Evolutionary conservation across 2,888 invertebrate genomes (phyloP).

Genomic region (Taenaris catops): DNA sequence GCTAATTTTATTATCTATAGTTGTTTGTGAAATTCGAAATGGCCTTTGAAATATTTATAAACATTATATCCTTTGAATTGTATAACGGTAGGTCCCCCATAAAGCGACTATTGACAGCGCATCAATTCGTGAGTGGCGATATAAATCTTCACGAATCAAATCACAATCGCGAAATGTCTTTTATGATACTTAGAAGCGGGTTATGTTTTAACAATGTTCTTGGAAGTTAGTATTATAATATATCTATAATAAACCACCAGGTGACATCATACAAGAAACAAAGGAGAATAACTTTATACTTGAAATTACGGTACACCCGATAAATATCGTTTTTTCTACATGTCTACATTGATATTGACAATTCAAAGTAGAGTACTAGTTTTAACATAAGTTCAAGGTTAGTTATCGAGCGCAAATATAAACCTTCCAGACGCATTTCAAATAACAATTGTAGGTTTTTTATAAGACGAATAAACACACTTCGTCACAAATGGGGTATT

Average conservation of each 20-base stretch:
- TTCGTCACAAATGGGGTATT: too few species aligned
- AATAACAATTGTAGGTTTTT: too few species aligned
- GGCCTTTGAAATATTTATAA: not conserved
- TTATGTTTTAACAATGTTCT: slow-evolving; percentile 6
- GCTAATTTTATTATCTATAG: not conserved
- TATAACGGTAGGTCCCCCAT: slow-evolving; percentile 32
- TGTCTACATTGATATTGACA: too few species aligned
- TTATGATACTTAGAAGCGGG: slow-evolving; percentile 9
- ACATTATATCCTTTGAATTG: slow-evolving; percentile 23
- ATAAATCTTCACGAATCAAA: slow-evolving; percentile 30
- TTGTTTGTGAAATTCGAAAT: slow-evolving; percentile 2
- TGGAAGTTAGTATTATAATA: slow-evolving; percentile 1
- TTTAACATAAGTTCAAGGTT: too few species aligned
- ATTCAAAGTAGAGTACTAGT: too few species aligned
- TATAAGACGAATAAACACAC: too few species aligned
- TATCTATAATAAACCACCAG: not conserved
- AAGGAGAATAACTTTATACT: too few species aligned
- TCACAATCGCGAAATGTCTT: slow-evolving; percentile 12
- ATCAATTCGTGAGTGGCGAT: slow-evolving; percentile 28
- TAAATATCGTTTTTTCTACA: too few species aligned
- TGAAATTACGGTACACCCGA: too few species aligned
- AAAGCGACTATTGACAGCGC: slow-evolving; percentile 33
- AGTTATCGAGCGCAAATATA: too few species aligned
- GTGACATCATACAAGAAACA: too few species aligned
- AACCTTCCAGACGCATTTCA: too few species aligned